Base-by-base conservation (phyloP, 2,113 vertebrate species). In the Apus apus region DNA sequence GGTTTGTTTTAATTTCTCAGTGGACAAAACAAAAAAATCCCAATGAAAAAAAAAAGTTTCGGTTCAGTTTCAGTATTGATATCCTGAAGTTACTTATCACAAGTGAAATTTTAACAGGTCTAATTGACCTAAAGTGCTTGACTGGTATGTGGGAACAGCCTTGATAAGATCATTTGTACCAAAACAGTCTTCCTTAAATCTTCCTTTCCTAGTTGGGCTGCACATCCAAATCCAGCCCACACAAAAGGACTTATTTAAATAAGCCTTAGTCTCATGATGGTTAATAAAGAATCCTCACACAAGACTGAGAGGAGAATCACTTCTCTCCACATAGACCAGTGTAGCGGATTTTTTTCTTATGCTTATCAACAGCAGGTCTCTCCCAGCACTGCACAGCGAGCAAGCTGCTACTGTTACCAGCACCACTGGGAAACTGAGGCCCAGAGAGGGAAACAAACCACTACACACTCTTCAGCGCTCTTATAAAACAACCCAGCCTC, bases 391-490 rank as follows among this genome's bases (percentile, higher is more conserved):
- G 62, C 22, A 27, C 5, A 34, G 45, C 61, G 19, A 64, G 14
- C 62, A n/a, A 25, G 11, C 14, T 27, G 57, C 19, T 26, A 8
- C 1, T 8, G 0, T 5, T 16, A 54, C 2, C 2, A 2, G 57
- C 71, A 30, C 43, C 1, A 8, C 58, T 21, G 48, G 62, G 40
- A 76, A 76, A 86, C 11, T 0, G 12, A 48, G 54, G 50, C 40
- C 58, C 66, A 74, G 71, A 67, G 75, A 27, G 2, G 19, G 51
- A 66, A 61, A 19, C 2, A 1, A 70, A 38, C 40, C 11, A 23
- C 46, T 34, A 7, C 0, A 13, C 13, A 1, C 1, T 1, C 32
- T 51, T 34, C 26, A 6, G 6, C 1, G 0, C 5, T 14, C 11
- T 1, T 27, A 14, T 2, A 57, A 7, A 70, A 5, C 43, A 17